Evolutionary conservation across 2,113 vertebrate genomes (phyloP).

Genomic region (Rhizomys pruinosus): DNA sequence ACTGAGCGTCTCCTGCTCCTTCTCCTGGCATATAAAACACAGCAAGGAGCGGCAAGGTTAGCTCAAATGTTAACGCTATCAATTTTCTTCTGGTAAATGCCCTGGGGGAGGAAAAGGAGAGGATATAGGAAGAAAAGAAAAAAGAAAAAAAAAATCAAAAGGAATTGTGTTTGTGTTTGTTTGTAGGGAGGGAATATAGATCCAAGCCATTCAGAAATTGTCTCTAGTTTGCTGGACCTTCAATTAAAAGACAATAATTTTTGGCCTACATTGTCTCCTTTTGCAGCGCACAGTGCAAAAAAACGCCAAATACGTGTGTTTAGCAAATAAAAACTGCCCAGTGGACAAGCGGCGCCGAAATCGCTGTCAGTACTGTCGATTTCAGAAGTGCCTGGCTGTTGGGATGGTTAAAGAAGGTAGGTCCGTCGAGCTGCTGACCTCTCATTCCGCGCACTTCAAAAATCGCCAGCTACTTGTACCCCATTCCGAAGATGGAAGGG

Average conservation of each 20-base stretch:
- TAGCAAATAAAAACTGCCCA: constrained; percentile 99
- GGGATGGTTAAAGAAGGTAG: constrained; percentile 99
- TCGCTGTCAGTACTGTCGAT: constrained; percentile 97
- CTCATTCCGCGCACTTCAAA: not conserved
- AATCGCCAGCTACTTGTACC: not conserved
- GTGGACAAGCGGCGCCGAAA: constrained; percentile 97
- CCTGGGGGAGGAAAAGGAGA: constrained; percentile 71
- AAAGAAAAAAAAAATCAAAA: not conserved
- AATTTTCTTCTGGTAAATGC: constrained; percentile 86
- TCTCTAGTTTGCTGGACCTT: constrained; percentile 65
- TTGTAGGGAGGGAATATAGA: constrained; percentile 37
- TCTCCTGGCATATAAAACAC: constrained; percentile 90
- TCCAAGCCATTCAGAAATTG: constrained; percentile 51
- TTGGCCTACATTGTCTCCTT: constrained; percentile 29
- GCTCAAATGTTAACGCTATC: constrained; percentile 86
- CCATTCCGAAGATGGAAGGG: not conserved
- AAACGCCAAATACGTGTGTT: constrained; percentile 98
- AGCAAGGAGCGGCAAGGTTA: constrained; percentile 87
- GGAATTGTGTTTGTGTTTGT: constrained; percentile 52
- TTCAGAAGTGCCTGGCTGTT: constrained; percentile 98
- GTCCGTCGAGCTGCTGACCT: not conserved
- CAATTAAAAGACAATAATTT: constrained; percentile 41
- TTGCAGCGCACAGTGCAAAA: constrained; percentile 98
- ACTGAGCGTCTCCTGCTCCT: constrained; percentile 90
- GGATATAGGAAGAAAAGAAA: not conserved